These are phyloP conservation scores for Mustelus asterias DNA, from an alignment of 2,113 vertebrate species.

Conservation along the genomic window DNA sequence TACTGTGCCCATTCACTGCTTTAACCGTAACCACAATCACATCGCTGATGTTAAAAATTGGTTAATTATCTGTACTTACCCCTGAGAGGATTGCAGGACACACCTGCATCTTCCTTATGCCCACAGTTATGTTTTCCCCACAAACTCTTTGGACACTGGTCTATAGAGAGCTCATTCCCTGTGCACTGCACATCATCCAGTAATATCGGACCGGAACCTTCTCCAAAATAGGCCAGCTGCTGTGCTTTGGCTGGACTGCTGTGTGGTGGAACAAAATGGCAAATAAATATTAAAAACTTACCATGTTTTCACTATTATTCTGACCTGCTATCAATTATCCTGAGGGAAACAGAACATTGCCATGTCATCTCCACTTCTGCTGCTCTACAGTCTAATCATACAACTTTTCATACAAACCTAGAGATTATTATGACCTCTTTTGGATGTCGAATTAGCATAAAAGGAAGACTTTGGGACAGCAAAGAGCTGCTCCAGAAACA, in stretches of 20 bases:
- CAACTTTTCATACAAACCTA: neutral
- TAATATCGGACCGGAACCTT: slow-evolving; percentile 70
- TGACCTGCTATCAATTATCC: neutral
- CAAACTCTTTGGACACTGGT: slow-evolving; percentile 79
- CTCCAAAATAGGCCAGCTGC: slow-evolving; percentile 76
- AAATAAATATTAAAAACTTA: neutral
- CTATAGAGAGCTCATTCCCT: slow-evolving; percentile 86
- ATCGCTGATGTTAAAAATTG: neutral
- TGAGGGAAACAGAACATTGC: neutral
- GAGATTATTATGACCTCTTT: neutral
- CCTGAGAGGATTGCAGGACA: slow-evolving; percentile 77
- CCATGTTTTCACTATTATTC: neutral
- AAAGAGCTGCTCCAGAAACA: neutral
- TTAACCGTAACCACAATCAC: neutral
- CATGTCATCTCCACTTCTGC: neutral
- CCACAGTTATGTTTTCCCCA: slow-evolving; percentile 92
- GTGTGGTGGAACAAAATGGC: slow-evolving; percentile 33
- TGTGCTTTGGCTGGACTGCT: slow-evolving; percentile 83
- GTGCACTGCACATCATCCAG: slow-evolving; percentile 89
- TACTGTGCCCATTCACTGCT: neutral
- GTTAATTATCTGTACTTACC: slow-evolving; percentile 54
- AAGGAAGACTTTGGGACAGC: neutral
- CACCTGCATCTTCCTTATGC: slow-evolving; percentile 87
- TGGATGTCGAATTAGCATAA: neutral
- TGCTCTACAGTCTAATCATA: neutral